Conservation (phyloP, 2,888 invertebrate genomes). For the Anoplius nigerrimus region DNA sequence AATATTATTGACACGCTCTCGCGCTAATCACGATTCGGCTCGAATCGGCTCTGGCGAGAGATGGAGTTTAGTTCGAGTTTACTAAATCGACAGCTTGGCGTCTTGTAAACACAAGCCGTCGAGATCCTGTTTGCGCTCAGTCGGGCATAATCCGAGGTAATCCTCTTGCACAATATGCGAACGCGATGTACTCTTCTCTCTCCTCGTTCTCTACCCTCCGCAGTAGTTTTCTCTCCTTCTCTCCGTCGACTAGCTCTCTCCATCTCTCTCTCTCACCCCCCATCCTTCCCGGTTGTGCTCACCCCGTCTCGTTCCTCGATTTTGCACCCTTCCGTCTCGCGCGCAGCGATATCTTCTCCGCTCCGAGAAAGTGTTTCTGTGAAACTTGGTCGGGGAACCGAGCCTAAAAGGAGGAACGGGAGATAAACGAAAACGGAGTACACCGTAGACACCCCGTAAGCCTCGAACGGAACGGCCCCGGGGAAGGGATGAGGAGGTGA, state of each 20-base stretch:
- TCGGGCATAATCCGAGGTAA: constrained; percentile 73
- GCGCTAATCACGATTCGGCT: constrained; percentile 54
- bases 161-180: constrained; percentile 73
- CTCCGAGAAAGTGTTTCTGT: constrained; percentile 11
- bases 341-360: constrained; percentile 10
- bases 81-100: constrained; percentile 71
- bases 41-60: constrained; percentile 48
- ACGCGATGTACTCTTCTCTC: constrained; percentile 52
- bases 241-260: not conserved
- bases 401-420: constrained; percentile 4
- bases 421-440: not conserved
- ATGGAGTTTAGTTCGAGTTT: constrained; percentile 43
- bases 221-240: constrained; percentile 21
- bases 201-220: constrained; percentile 8
- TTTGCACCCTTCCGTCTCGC: constrained; percentile 5
- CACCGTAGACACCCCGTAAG: no score
- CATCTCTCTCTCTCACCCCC: constrained; percentile 1
- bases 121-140: constrained; percentile 73
- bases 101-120: constrained; percentile 72
- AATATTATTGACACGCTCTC: constrained; percentile 10
- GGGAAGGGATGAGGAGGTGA: not conserved
- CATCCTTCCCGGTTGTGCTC: not conserved
- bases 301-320: constrained; percentile 3
- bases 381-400: constrained; percentile 21
- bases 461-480: not conserved